Evolutionary conservation across 2,113 vertebrate species (phyloP).

Genomic region (Bufo bufo): DNA sequence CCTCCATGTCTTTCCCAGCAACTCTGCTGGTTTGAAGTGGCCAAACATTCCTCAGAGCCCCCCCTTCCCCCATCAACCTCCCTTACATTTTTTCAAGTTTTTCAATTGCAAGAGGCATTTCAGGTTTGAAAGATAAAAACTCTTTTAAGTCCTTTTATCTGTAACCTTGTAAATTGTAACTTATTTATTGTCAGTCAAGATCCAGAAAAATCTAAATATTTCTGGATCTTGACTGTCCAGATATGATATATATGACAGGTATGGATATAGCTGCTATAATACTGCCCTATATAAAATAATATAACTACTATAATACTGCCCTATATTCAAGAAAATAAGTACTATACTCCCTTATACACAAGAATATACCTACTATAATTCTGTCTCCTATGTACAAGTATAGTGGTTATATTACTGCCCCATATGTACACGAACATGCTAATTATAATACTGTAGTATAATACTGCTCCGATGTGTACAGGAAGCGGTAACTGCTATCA

Average conservation of each 20-base stretch:
- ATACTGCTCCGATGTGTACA: too few species aligned
- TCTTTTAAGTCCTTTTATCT: background rate
- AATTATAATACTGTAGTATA: too few species aligned
- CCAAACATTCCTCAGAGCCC: constrained; percentile 14
- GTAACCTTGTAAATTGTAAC: background rate
- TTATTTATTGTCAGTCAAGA: background rate
- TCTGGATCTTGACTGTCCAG: too few species aligned
- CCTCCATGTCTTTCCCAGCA: background rate
- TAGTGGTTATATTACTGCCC: background rate
- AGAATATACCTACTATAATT: background rate
- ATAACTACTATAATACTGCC: background rate
- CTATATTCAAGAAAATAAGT: background rate
- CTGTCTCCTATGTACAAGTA: background rate
- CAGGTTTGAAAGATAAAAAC: background rate
- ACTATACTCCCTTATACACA: background rate
- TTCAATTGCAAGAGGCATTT: background rate
- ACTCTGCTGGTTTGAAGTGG: background rate
- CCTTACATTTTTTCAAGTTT: constrained; percentile 21
- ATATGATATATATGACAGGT: background rate
- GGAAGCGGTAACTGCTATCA: too few species aligned
- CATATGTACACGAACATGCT: too few species aligned
- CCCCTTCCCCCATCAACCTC: background rate
- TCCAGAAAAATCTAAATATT: too few species aligned
- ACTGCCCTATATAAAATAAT: background rate
- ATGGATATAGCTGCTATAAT: background rate